phyloP scores from a whole-genome alignment of 2,888 invertebrate genomes.

The Chaetogeoica ovagalla region DNA sequence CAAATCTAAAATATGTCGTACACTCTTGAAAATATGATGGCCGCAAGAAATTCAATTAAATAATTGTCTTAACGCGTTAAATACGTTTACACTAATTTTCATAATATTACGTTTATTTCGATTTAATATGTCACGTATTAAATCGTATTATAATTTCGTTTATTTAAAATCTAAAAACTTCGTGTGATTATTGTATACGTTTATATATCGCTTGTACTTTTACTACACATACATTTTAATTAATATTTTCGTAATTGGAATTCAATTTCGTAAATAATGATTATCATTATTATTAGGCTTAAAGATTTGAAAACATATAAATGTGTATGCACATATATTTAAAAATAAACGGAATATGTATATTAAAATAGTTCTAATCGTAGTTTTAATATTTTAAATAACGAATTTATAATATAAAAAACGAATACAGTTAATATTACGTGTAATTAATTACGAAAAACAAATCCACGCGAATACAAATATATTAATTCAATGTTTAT shows the following conservation, averaged over 20 bases:
- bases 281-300: neutral
- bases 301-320: too few relatives aligned
- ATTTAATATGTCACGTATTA: too few relatives aligned
- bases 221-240: neutral
- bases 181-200: neutral
- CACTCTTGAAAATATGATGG: neutral
- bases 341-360: too few relatives aligned
- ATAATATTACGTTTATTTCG: neutral
- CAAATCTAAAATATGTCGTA: neutral
- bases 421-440: too few relatives aligned
- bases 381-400: too few relatives aligned
- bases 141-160: neutral
- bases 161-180: neutral
- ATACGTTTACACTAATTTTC: too few relatives aligned
- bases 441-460: too few relatives aligned
- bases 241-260: neutral
- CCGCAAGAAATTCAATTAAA: neutral
- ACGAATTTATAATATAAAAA: too few relatives aligned
- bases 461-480: too few relatives aligned
- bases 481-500: too few relatives aligned
- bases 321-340: too few relatives aligned
- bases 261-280: neutral
- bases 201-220: neutral
- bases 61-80: neutral
- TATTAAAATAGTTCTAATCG: too few relatives aligned